Conservation (phyloP, 2,888 invertebrate species). For the Brenthis ino region DNA sequence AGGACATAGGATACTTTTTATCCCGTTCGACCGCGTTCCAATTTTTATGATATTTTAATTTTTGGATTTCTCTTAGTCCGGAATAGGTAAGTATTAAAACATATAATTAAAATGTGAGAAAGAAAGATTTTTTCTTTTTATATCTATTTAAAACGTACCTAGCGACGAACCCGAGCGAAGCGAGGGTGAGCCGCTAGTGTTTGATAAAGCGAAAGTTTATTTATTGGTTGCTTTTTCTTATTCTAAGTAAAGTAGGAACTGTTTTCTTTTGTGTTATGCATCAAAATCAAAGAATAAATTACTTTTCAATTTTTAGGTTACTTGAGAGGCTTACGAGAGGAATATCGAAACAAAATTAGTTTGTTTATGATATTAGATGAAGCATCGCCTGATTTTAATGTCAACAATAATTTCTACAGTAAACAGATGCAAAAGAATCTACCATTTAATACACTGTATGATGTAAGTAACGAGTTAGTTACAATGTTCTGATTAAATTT, state of each 20-base stretch:
- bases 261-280: too few species aligned
- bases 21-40: too few species aligned
- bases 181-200: too few species aligned
- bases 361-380: conserved; percentile 6
- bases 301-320: not conserved
- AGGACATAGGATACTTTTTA: too few species aligned
- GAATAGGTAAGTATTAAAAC: too few species aligned
- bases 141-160: too few species aligned
- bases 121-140: too few species aligned
- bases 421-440: not conserved
- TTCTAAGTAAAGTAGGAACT: not conserved
- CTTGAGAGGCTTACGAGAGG: not conserved
- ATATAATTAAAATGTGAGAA: too few species aligned
- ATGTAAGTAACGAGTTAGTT: not conserved
- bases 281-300: not conserved
- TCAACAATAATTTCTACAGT: conserved; percentile 3
- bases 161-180: too few species aligned
- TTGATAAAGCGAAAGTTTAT: too few species aligned
- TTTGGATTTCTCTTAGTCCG: too few species aligned
- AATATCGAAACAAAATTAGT: conserved; percentile 4
- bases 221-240: not conserved
- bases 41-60: too few species aligned
- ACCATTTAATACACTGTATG: not conserved
- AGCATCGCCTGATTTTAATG: not conserved
- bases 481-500: not conserved